A percentile compares a stretch with the other conserved stretches of the same genome.
Conservation (phyloP, 2,888 invertebrate species). For the Catocala nupta region DNA sequence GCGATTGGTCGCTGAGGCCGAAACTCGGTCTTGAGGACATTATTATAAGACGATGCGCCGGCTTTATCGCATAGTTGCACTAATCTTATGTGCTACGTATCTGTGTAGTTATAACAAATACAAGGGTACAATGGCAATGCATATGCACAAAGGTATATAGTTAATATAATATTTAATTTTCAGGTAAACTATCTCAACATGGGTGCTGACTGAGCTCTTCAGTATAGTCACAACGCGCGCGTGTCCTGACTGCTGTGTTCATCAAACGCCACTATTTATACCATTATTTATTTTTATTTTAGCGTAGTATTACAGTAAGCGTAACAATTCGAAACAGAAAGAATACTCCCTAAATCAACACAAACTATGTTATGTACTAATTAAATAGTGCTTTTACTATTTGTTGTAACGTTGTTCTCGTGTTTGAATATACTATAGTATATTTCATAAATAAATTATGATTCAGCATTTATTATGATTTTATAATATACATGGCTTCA, state of each 20-base stretch:
- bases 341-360: constrained; percentile 55
- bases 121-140: too few species aligned
- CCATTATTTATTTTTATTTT: constrained; percentile 68
- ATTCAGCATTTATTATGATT: constrained; percentile 75
- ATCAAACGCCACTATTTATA: constrained; percentile 72
- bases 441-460: constrained; percentile 26
- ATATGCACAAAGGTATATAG: too few species aligned
- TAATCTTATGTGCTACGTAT: too few species aligned
- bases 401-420: constrained; percentile 41
- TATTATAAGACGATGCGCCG: too few species aligned
- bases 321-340: constrained; percentile 59
- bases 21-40: too few species aligned
- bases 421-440: constrained; percentile 40
- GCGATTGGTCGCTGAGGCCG: too few species aligned
- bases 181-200: constrained; percentile 60
- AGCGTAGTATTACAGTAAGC: constrained; percentile 65
- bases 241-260: constrained; percentile 46
- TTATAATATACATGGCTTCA: constrained; percentile 59
- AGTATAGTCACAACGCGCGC: constrained; percentile 60
- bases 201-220: constrained; percentile 72
- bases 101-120: too few species aligned
- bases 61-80: too few species aligned
- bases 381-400: constrained; percentile 58
- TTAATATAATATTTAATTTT: constrained; percentile 34
- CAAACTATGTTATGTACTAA: constrained; percentile 57